Conservation (phyloP, 2,797 vertebrate species). For the Scarus forsteni region DNA sequence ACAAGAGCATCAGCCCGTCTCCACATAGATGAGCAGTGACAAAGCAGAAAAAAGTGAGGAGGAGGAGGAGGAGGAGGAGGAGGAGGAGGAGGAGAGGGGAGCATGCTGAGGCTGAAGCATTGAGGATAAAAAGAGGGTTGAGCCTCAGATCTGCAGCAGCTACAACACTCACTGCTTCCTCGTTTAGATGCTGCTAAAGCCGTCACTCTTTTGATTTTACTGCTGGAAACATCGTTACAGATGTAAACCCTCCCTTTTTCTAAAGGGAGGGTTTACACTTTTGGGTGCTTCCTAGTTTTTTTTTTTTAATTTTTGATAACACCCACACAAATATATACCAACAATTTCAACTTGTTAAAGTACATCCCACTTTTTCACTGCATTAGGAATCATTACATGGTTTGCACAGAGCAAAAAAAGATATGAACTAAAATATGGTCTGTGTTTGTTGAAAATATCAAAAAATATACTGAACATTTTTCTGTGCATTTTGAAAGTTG, state of each 20-base stretch:
- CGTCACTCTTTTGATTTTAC: conserved; percentile 4
- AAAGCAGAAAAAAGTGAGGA: conserved; percentile 76
- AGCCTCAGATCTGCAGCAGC: conserved; percentile 64
- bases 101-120: conserved; percentile 28
- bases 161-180: conserved; percentile 33
- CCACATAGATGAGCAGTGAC: conserved; percentile 77
- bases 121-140: conserved; percentile 53
- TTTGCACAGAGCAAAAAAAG: too few species aligned
- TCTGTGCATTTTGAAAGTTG: too few species aligned
- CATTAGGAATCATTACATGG: too few species aligned
- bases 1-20: conserved; percentile 69
- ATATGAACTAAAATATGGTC: too few species aligned
- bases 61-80: conserved; percentile 14
- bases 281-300: too few species aligned
- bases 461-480: too few species aligned
- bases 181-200: conserved; percentile 24
- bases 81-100: conserved; percentile 9
- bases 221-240: not conserved
- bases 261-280: too few species aligned
- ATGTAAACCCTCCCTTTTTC: not conserved
- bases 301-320: too few species aligned
- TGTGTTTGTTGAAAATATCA: too few species aligned
- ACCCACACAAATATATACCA: too few species aligned
- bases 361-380: too few species aligned
- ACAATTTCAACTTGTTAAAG: too few species aligned